phyloP scores from a whole-genome alignment of 2,797 vertebrate genomes.

The Brachyalestes nurse region DNA sequence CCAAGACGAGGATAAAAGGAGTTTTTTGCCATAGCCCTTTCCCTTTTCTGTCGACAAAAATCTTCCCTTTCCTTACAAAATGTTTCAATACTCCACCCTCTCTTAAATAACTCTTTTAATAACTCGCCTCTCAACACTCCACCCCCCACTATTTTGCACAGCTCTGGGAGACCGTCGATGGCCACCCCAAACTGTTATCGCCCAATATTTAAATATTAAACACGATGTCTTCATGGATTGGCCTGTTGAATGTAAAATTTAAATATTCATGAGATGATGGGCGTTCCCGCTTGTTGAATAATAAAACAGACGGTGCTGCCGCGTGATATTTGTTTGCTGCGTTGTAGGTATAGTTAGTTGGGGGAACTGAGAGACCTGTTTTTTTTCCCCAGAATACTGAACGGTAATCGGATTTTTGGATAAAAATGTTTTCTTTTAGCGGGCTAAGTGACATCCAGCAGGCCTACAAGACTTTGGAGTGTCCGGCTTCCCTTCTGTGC shows the following conservation, averaged over 20 bases:
- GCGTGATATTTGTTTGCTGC: constrained; percentile 9
- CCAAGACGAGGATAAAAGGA: no score
- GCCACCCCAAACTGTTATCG: neutral
- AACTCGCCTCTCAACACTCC: no score
- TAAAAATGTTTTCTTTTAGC: constrained; percentile 11
- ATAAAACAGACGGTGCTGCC: constrained; percentile 2
- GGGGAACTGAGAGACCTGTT: no score
- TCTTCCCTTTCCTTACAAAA: no score
- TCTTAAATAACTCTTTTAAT: no score
- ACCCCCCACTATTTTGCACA: neutral
- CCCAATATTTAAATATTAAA: neutral
- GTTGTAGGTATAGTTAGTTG: neutral
- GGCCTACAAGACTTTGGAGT: constrained; percentile 36
- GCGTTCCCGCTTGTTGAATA: constrained; percentile 5
- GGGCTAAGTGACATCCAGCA: constrained; percentile 21
- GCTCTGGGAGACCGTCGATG: neutral
- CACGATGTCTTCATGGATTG: neutral
- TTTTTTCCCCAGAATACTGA: neutral
- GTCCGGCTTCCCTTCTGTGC: neutral
- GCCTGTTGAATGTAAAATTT: neutral
- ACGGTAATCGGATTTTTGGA: neutral
- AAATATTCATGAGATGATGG: constrained; percentile 15
- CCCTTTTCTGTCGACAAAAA: no score
- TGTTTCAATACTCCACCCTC: no score
- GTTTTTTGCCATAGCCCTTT: no score